Evolutionary conservation across 1,140 invertebrate species (phyloP).

Genomic region (Bombus sibiricus): DNA sequence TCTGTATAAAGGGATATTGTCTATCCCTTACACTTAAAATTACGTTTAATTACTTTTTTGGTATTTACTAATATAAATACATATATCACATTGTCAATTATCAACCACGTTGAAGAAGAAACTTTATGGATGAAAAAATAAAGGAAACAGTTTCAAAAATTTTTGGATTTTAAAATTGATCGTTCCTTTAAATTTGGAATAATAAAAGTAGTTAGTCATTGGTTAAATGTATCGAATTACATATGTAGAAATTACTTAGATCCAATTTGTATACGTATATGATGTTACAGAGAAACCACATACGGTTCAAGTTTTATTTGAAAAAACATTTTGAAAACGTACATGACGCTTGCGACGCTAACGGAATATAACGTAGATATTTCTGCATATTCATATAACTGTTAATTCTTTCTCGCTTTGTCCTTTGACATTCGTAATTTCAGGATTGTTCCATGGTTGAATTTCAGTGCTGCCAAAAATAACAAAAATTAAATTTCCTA

Average conservation of each 20-base stretch:
- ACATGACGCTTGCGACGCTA: background rate
- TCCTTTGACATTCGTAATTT: background rate
- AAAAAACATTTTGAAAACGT: background rate
- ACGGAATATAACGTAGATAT: background rate
- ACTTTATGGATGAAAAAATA: background rate
- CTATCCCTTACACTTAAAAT: too few species aligned
- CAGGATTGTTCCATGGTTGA: constrained; percentile 80
- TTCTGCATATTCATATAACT: background rate
- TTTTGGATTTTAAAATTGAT: background rate
- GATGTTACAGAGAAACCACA: background rate
- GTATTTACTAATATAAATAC: too few species aligned
- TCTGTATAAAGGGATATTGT: too few species aligned
- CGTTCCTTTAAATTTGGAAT: background rate
- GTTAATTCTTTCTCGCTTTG: background rate
- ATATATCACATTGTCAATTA: too few species aligned
- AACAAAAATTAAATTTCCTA: constrained; percentile 83
- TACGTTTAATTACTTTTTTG: too few species aligned
- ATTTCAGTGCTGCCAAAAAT: constrained; percentile 79
- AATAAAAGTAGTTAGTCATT: background rate
- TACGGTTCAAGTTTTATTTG: background rate
- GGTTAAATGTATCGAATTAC: background rate
- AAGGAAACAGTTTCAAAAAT: background rate
- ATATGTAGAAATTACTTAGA: background rate
- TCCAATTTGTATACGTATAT: background rate
- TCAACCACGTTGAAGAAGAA: too few species aligned